phyloP scores from a whole-genome alignment of 2,797 vertebrate species.

The Cottoperca gobio region DNA sequence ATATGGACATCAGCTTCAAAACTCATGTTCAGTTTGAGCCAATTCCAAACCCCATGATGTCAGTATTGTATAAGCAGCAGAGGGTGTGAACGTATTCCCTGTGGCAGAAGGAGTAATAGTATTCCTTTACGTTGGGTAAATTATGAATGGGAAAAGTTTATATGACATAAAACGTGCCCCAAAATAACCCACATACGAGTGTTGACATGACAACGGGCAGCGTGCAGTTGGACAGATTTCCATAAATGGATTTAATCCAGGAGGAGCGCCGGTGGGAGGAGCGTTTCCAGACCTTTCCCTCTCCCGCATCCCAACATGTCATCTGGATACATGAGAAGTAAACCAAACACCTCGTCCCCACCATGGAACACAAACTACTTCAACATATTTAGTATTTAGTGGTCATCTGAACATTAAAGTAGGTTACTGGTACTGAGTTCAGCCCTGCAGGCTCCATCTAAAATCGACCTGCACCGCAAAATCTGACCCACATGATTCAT shows the following conservation, averaged over 20 bases:
- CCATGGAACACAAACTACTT: not conserved
- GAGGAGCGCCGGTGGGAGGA: conserved; percentile 1
- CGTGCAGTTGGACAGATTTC: conserved; percentile 30
- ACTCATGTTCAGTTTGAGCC: no score
- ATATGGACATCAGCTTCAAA: no score
- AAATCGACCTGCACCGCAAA: not conserved
- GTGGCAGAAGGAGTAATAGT: no score
- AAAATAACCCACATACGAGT: conserved; percentile 18
- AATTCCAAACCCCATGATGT: no score
- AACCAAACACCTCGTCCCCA: not conserved
- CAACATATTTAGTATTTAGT: not conserved
- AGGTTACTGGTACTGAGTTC: not conserved
- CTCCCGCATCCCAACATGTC: not conserved
- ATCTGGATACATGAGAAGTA: not conserved
- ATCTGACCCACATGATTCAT: not conserved
- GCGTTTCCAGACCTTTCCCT: conserved; percentile 24
- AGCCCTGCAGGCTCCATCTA: not conserved
- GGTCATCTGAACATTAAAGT: not conserved
- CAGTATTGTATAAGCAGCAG: no score
- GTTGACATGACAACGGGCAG: conserved; percentile 49
- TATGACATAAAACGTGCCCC: not conserved
- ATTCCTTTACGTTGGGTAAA: no score
- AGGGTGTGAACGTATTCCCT: no score
- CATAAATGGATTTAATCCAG: conserved; percentile 47
- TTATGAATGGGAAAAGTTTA: conserved; percentile 44